A percentile compares a stretch with the other conserved stretches of the same genome.
Conservation (phyloP, 2,113 vertebrate genomes). For the Rousettus leschenaultii region DNA sequence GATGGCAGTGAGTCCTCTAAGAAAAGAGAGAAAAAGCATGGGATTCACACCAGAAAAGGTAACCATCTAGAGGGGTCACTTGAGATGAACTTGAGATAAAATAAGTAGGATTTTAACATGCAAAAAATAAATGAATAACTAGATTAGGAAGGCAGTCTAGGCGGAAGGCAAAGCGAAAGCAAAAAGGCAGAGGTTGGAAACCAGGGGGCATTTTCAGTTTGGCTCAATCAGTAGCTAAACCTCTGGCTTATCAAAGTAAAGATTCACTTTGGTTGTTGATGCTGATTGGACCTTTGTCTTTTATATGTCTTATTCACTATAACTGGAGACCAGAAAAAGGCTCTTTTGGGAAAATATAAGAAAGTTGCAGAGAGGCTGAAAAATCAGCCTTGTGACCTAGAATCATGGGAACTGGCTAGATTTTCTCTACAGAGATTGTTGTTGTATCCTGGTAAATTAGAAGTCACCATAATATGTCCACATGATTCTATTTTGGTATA, state of each 20-base stretch:
- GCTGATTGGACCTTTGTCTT: neutral
- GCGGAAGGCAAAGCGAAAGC: neutral
- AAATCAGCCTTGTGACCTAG: neutral
- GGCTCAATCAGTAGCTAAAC: neutral
- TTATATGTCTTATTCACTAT: neutral
- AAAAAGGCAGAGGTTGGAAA: neutral
- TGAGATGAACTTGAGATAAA: neutral
- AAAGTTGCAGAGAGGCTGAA: neutral
- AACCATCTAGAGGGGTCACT: neutral
- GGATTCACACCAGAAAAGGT: neutral
- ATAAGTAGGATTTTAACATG: neutral
- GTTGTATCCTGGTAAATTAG: neutral
- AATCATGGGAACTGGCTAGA: neutral
- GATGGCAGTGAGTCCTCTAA: neutral
- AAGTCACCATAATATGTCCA: neutral
- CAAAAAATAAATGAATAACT: no score
- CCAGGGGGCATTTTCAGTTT: neutral
- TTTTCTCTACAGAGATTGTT: neutral
- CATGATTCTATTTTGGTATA: neutral
- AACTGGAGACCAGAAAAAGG: neutral
- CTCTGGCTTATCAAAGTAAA: neutral
- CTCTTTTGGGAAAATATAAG: neutral
- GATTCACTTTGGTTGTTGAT: neutral
- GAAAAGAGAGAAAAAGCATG: neutral
- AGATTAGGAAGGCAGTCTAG: neutral